These are phyloP conservation scores for Ctenicera cuprea DNA, from an alignment of 2,888 invertebrate genomes.

Conservation along the genomic window DNA sequence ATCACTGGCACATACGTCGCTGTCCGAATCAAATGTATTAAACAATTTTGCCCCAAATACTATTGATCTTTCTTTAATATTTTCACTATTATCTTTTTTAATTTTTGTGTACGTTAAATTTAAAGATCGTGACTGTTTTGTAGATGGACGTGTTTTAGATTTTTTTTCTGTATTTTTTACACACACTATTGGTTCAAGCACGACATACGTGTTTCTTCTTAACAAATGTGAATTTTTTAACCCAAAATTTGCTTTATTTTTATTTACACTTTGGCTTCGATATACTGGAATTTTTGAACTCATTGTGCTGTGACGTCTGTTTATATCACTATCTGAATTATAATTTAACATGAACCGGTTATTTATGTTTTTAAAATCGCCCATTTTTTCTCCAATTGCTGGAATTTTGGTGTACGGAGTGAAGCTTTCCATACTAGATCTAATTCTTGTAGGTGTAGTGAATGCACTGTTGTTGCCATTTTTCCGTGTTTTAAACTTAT, in stretches of 20 bases:
- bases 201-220: conserved; percentile 46
- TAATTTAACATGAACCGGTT: conserved; percentile 37
- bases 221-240: conserved; percentile 33
- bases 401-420: conserved; percentile 48
- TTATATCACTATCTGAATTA: conserved; percentile 41
- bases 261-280: conserved; percentile 25
- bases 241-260: conserved; percentile 4
- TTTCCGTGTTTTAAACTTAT: conserved; percentile 9
- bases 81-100: neutral
- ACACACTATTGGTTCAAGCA: conserved; percentile 45
- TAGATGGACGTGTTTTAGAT: neutral
- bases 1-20: conserved; percentile 28
- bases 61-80: conserved; percentile 22
- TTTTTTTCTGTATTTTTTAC: conserved; percentile 4
- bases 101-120: conserved; percentile 29
- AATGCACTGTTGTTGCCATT: conserved; percentile 22
- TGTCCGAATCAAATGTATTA: conserved; percentile 30
- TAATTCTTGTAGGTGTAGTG: conserved; percentile 13
- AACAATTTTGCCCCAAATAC: conserved; percentile 37
- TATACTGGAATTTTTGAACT: conserved; percentile 47
- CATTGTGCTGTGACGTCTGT: neutral
- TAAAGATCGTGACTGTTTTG: neutral
- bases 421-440: conserved; percentile 31
- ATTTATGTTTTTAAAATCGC: conserved; percentile 32
- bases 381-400: conserved; percentile 43